Percentiles rank a stretch among this genome's conserved stretches.
Conservation (phyloP, 23 tunicate genomes). For the Ciona savignyi region DNA sequence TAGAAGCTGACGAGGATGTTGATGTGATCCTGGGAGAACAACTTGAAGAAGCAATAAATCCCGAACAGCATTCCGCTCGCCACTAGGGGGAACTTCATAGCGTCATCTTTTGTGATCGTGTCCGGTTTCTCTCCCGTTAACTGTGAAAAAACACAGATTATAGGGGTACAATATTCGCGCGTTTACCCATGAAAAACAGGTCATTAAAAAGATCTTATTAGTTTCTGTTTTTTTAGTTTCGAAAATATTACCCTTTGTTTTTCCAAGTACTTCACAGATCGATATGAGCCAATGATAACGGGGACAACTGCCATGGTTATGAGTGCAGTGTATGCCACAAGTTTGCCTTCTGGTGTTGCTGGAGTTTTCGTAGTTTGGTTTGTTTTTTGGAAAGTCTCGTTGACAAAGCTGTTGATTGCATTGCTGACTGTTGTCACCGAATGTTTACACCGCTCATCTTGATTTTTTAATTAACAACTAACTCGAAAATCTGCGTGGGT, state of each 20-base stretch:
- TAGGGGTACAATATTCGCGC: no score
- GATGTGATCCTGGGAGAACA: conserved; percentile 77
- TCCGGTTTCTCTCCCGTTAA: conserved; percentile 67
- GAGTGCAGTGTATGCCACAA: conserved; percentile 52
- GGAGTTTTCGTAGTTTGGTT: neutral
- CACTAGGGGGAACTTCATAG: conserved; percentile 78
- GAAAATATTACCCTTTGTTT: conserved; percentile 7
- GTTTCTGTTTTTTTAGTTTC: no score
- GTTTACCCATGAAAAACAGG: neutral
- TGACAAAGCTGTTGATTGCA: neutral
- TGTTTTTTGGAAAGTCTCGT: neutral
- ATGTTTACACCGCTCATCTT: neutral
- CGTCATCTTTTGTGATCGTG: conserved; percentile 72
- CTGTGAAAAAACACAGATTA: no score
- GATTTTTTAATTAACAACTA: no score
- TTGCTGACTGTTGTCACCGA: neutral
- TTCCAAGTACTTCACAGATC: conserved; percentile 43
- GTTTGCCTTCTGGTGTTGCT: conserved; percentile 42
- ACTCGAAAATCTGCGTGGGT: no score
- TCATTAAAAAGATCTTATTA: no score
- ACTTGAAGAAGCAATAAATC: conserved; percentile 68
- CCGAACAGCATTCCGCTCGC: conserved; percentile 80
- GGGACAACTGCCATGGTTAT: conserved; percentile 80
- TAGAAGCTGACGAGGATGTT: conserved; percentile 55
- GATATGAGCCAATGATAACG: conserved; percentile 58